Evolutionary conservation across 2,113 vertebrate species (phyloP).

Genomic region (Sterna hirundo): DNA sequence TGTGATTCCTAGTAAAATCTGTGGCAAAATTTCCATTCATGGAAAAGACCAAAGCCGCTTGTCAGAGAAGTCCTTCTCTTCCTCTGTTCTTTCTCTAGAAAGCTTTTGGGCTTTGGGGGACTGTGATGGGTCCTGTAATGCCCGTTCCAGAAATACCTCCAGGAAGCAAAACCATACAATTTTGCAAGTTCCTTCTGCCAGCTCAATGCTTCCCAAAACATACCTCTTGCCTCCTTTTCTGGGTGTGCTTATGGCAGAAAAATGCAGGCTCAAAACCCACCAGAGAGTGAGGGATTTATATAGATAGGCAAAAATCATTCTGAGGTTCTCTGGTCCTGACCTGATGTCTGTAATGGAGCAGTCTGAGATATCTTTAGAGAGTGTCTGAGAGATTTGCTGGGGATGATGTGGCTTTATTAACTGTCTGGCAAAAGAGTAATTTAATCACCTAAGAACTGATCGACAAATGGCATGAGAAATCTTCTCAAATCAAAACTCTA

Average conservation of each 20-base stretch:
- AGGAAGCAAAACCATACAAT: background rate
- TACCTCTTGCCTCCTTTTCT: background rate
- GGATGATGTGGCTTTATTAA: background rate
- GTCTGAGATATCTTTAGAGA: background rate
- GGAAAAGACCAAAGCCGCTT: background rate
- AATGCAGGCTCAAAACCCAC: background rate
- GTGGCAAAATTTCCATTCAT: background rate
- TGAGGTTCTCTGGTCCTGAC: background rate
- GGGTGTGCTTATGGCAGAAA: background rate
- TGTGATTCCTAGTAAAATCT: background rate
- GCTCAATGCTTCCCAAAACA: background rate
- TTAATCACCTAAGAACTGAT: background rate
- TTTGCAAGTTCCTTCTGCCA: background rate
- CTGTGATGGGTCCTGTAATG: background rate
- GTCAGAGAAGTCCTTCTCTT: background rate
- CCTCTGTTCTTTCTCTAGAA: background rate
- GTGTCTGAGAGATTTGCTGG: background rate
- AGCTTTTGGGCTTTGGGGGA: background rate
- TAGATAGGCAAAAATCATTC: background rate
- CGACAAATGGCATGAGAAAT: background rate
- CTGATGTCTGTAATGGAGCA: background rate
- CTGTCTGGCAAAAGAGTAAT: background rate
- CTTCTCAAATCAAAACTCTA: background rate
- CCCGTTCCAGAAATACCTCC: background rate
- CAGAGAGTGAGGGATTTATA: background rate